Evolutionary conservation across 2,113 vertebrate genomes (phyloP).

Genomic region (Glareola pratincola): DNA sequence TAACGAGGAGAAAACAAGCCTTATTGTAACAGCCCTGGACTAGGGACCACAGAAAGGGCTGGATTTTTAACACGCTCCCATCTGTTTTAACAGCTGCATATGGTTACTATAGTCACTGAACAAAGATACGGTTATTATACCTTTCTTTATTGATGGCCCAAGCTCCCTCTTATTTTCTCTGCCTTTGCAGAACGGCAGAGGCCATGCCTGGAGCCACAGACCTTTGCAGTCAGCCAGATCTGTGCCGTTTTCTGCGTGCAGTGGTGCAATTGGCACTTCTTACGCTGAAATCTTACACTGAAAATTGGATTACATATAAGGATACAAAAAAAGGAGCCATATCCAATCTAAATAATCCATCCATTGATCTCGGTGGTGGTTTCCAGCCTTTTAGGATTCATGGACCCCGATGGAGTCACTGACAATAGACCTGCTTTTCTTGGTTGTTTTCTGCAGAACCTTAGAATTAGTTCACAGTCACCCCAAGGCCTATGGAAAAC

Average conservation of each 20-base stretch:
- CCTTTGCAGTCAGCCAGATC: neutral
- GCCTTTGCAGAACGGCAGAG: conserved; percentile 2
- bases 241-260: neutral
- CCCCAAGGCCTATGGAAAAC: neutral
- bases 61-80: neutral
- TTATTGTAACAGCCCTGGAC: neutral
- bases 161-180: conserved; percentile 1
- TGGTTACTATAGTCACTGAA: conserved; percentile 17
- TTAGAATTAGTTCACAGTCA: neutral
- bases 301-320: neutral
- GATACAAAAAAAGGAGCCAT: neutral
- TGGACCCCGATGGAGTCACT: neutral
- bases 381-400: neutral
- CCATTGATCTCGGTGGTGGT: neutral
- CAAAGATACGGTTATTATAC: conserved; percentile 52
- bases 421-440: neutral
- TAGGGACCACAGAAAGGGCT: neutral
- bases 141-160: conserved; percentile 15
- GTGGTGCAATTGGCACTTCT: neutral
- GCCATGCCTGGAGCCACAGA: neutral
- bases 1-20: conserved; percentile 41
- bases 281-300: neutral
- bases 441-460: neutral
- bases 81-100: conserved; percentile 61
- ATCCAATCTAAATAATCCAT: conserved; percentile 19